Evolutionary conservation across 2,113 vertebrate genomes (phyloP), one percentile per base, ranked within the genome.

Genomic region (Nestor notabilis): DNA sequence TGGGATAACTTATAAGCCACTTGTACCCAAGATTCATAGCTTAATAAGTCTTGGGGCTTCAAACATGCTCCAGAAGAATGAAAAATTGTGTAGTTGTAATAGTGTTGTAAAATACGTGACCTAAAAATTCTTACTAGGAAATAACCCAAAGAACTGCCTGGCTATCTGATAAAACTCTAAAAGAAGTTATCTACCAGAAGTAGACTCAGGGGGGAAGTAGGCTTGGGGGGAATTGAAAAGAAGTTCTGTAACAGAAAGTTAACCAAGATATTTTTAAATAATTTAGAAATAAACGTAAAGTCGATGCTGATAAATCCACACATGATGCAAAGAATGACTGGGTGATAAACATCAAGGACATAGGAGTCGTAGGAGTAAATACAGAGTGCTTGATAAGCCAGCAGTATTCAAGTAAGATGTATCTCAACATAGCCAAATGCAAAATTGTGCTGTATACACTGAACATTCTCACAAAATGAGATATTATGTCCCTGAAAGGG

Each of bases 1-100:
- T 81, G 47, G 44, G 25, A 25, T 64, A 23, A 60, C 11, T 76
- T 75, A 4, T 64, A 58, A 85, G 16, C 10, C 2, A 1, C 14
- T 41, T 35, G 19, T 19, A 66, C 37, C 24, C 60, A 46, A 17
- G 31, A 87, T 21, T 41, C 0, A 0, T 4, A 71, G 31, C 21
- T 61, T 55, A 64, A 60, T 29, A 85, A 60, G 83, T 50, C 43
- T 33, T 43, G 52, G 20, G 11, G 17, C 23, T 70, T 72, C 43
- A 65, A 3, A 14, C 16, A 27, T 16, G 20, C 19, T 63, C 29
- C 66, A 86, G 52, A 82, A 90, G 13, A 76, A 13, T 52, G 33
- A 15, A 64, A 47, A 65, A 60, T 4, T 17, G 1, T 71, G 16
- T 25, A 31, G 2, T 14, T 66, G 10, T 33, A 77, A n/a, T 11